These are phyloP conservation scores for Lottia scabra DNA, from an alignment of 2,888 invertebrate species.

Conservation along the genomic window DNA sequence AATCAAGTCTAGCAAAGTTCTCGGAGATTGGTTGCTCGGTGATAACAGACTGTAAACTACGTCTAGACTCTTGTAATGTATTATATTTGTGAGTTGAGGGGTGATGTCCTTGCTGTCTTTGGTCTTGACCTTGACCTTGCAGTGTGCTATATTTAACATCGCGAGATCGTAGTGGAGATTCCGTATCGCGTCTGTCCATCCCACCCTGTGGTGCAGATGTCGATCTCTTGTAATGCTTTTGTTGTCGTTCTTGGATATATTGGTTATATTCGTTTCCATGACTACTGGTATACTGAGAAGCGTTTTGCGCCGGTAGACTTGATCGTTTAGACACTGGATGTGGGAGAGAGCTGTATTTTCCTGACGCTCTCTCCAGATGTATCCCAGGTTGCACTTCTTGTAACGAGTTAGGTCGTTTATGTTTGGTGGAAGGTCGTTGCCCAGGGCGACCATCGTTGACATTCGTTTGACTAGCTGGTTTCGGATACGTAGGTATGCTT, in stretches of 20 bases:
- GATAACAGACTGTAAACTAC: slow-evolving; percentile 11
- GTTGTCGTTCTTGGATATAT: not conserved
- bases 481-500: not conserved
- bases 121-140: not conserved
- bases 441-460: not conserved
- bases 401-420: not conserved
- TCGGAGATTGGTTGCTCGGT: slow-evolving; percentile 8
- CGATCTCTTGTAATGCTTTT: not conserved
- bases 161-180: not conserved
- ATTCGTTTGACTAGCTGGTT: not conserved
- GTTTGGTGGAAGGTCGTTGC: not conserved
- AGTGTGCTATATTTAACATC: not conserved
- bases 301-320: not conserved
- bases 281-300: not conserved
- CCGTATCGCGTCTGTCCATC: not conserved
- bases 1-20: not conserved
- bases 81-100: not conserved
- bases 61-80: not conserved
- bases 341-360: not conserved
- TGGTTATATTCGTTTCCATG: not conserved
- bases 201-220: not conserved
- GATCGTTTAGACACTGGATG: not conserved
- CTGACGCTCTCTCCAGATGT: not conserved
- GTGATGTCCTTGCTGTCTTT: not conserved
- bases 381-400: not conserved